A percentile compares a stretch with the other conserved stretches of the same genome.
Evolutionary conservation across 2,888 invertebrate species (phyloP).

Genomic region (Xestoiulus laeticollis): DNA sequence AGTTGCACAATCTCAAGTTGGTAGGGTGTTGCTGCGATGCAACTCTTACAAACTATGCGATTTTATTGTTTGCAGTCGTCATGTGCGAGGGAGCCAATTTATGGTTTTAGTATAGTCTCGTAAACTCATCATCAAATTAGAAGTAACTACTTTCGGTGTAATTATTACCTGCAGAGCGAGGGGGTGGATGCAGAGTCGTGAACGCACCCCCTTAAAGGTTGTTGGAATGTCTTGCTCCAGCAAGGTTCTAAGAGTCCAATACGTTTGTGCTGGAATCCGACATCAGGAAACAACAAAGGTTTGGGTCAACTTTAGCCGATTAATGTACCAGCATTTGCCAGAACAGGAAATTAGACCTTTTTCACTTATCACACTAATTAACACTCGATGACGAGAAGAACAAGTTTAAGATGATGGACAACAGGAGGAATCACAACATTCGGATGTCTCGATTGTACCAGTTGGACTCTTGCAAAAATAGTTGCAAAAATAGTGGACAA

Average conservation of each 20-base stretch:
- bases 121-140: not conserved
- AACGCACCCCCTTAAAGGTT: not conserved
- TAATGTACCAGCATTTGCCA: not conserved
- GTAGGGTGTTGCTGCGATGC: not conserved
- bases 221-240: not conserved
- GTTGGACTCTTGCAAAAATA: no score
- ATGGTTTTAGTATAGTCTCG: not conserved
- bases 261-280: no score
- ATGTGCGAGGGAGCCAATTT: not conserved
- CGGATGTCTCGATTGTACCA: not conserved
- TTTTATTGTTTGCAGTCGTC: not conserved
- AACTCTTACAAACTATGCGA: not conserved
- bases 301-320: not conserved
- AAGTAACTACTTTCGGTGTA: not conserved
- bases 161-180: not conserved
- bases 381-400: not conserved
- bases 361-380: not conserved
- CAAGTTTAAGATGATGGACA: not conserved
- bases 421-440: not conserved
- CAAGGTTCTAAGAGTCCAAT: no score
- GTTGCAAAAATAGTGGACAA: not conserved
- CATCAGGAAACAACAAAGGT: no score
- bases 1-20: not conserved
- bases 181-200: not conserved
- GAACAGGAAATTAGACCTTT: not conserved